phyloP scores from a whole-genome alignment of 2,113 vertebrate species.

The Cercocebus atys region DNA sequence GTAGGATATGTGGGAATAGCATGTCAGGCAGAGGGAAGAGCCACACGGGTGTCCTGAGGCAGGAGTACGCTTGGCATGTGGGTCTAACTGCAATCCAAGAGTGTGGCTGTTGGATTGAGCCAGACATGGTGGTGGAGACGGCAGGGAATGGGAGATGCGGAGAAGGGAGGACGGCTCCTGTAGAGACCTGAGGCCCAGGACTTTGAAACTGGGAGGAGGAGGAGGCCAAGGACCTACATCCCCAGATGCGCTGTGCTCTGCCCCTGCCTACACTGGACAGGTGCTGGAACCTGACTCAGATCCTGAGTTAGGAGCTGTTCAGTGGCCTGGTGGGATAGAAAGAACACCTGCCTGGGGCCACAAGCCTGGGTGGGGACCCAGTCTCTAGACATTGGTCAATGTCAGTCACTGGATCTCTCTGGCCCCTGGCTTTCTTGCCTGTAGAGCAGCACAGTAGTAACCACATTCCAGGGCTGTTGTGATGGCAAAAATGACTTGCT shows the following conservation, averaged over 20 bases:
- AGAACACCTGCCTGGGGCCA: background rate
- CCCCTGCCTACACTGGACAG: background rate
- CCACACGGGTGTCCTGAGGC: accelerated
- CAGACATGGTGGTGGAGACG: background rate
- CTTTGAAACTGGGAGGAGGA: background rate
- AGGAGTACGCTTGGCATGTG: background rate
- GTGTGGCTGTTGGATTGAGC: background rate
- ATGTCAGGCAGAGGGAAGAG: background rate
- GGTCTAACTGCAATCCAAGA: background rate
- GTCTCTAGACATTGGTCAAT: background rate
- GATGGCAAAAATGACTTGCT: background rate
- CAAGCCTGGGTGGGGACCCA: background rate
- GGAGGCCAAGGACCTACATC: accelerated
- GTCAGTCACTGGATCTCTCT: background rate
- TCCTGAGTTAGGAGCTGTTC: background rate
- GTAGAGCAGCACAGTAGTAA: background rate
- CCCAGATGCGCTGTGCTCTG: background rate
- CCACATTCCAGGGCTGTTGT: background rate
- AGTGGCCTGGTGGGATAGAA: too few relatives aligned
- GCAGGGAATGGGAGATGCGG: accelerated
- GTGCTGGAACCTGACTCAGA: background rate
- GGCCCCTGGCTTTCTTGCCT: background rate
- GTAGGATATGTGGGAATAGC: background rate
- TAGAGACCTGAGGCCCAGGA: background rate
- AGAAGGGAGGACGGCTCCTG: accelerated